Conservation (phyloP, 2,797 vertebrate species). For the Passerculus sandwichensis region DNA sequence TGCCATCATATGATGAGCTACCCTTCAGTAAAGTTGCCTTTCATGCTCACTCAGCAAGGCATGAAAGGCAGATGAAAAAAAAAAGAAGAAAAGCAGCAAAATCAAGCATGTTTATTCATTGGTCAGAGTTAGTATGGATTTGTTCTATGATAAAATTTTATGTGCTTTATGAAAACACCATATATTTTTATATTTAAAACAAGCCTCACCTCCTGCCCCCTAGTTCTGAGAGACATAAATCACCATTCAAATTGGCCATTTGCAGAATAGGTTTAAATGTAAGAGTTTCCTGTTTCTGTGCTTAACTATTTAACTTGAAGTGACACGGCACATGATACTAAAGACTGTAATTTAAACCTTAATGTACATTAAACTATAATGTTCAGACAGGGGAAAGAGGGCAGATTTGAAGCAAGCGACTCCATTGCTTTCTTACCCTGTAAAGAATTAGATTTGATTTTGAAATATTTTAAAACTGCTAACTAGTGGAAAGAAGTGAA, state of each 20-base stretch:
- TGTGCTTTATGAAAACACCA: not conserved
- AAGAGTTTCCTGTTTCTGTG: not conserved
- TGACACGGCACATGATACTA: not conserved
- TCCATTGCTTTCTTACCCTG: not conserved
- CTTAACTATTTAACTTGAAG: not conserved
- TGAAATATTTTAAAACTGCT: not conserved
- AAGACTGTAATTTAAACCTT: not conserved
- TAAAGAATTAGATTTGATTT: not conserved
- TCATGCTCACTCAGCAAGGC: not conserved
- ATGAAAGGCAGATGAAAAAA: not conserved
- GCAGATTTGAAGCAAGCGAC: not conserved
- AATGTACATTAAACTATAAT: not conserved
- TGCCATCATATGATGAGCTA: not conserved
- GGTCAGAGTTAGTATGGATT: not conserved
- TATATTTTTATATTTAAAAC: not conserved
- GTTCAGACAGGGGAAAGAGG: not conserved
- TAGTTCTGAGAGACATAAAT: not conserved
- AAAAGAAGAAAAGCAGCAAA: not conserved
- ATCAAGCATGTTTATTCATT: not conserved
- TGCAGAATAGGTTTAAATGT: not conserved
- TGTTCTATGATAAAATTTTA: not conserved
- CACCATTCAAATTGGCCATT: not conserved
- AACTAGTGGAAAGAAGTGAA: not conserved
- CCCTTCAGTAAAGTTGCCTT: not conserved
- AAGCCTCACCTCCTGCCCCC: accelerated